A percentile compares a stretch with the other conserved stretches of the same genome.
Conservation (phyloP, 2,113 vertebrate genomes). For the Corythornis vintsioides region DNA sequence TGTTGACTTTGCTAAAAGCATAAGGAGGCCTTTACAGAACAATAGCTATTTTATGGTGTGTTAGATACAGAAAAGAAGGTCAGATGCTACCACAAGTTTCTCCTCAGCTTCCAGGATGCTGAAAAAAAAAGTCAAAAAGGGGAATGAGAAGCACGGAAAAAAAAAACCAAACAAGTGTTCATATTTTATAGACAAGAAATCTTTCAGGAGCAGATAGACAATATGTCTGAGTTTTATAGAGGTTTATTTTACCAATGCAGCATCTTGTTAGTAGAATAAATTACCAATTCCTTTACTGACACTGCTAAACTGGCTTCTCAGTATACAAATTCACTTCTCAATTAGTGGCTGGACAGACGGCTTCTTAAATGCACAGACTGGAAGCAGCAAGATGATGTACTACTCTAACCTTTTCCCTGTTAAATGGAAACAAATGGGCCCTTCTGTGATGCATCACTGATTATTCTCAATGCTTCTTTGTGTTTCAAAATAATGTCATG, state of each 20-base stretch:
- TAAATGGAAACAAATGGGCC: conserved; percentile 53
- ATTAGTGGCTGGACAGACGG: neutral
- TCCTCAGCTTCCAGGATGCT: neutral
- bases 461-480: conserved; percentile 23
- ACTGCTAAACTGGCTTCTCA: neutral
- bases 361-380: conserved; percentile 18
- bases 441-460: conserved; percentile 54
- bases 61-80: neutral
- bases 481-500: conserved; percentile 49
- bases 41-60: neutral
- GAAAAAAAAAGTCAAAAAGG: neutral
- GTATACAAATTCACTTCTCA: conserved; percentile 33
- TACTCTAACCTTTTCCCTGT: conserved; percentile 63
- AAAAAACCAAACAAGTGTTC: neutral
- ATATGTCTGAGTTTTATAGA: neutral
- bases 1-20: neutral
- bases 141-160: neutral
- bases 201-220: neutral
- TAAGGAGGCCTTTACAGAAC: neutral
- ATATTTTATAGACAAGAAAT: neutral
- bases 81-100: neutral
- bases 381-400: conserved; percentile 50
- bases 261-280: neutral
- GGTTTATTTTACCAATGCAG: neutral
- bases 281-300: neutral